These are phyloP conservation scores for Micrastur ruficollis DNA, from an alignment of 2,797 vertebrate species.

Conservation along the genomic window DNA sequence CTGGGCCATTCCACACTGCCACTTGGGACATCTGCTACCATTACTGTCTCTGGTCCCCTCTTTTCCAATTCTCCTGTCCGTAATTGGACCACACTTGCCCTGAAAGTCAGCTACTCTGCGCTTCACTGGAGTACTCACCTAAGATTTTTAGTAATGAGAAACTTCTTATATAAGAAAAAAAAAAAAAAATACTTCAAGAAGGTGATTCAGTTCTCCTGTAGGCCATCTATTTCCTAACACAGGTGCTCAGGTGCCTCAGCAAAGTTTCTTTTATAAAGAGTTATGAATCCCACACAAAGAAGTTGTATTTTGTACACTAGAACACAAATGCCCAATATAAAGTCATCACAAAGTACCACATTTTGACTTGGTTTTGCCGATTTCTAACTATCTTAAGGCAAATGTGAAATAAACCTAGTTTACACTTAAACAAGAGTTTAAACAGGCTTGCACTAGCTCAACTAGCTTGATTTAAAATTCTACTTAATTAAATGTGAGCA, in stretches of 20 bases:
- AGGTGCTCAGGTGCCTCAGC: not conserved
- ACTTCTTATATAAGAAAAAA: not conserved
- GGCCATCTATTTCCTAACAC: not conserved
- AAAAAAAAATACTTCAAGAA: not conserved
- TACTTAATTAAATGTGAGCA: not conserved
- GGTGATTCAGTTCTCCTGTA: not conserved
- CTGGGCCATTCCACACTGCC: not conserved
- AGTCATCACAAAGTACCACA: not conserved
- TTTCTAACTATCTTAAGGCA: not conserved
- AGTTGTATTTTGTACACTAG: not conserved
- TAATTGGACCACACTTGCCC: not conserved
- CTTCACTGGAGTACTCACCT: not conserved
- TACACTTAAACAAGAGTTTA: not conserved
- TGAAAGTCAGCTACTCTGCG: not conserved
- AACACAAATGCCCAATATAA: not conserved
- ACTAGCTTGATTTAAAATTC: not conserved
- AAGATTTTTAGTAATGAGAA: not conserved
- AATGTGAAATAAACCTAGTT: not conserved
- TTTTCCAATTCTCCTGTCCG: not conserved
- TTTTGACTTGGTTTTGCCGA: not conserved
- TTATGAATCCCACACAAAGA: not conserved
- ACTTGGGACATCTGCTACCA: not conserved
- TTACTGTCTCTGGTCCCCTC: not conserved
- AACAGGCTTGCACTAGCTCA: not conserved
- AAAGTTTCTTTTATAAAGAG: not conserved